Percentiles rank a stretch among this genome's conserved stretches.
Evolutionary conservation across 2,113 vertebrate species (phyloP).

Genomic region (Brevimyrus niger): DNA sequence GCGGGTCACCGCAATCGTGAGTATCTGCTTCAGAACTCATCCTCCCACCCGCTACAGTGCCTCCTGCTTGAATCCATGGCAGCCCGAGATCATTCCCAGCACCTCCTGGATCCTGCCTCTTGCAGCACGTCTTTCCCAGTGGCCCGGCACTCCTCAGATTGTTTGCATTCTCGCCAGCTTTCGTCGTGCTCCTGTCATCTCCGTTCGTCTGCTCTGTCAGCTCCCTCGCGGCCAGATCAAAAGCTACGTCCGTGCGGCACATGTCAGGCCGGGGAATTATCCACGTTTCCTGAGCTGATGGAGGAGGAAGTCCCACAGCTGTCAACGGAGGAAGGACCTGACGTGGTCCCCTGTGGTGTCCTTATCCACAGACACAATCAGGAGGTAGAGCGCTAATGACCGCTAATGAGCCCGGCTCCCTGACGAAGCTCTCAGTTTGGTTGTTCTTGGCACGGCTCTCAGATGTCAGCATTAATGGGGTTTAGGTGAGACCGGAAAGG

Average conservation of each 20-base stretch:
- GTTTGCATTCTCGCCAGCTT: not conserved
- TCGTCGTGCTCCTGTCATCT: not conserved
- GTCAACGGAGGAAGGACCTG: slow-evolving; percentile 23
- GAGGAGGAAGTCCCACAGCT: slow-evolving; percentile 12
- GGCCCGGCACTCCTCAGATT: not conserved
- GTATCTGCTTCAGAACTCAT: too few relatives aligned
- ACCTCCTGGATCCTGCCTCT: not conserved
- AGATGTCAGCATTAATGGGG: not conserved
- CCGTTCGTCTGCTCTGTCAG: not conserved
- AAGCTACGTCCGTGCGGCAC: slow-evolving; percentile 11
- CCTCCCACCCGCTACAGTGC: not conserved
- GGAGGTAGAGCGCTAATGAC: not conserved
- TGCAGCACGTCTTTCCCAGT: not conserved
- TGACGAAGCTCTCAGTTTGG: not conserved
- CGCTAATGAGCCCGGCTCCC: not conserved
- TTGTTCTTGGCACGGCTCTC: not conserved
- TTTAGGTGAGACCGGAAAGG: not conserved
- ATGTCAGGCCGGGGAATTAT: slow-evolving; percentile 9
- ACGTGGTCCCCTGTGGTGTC: slow-evolving; percentile 15
- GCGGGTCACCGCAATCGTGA: not conserved
- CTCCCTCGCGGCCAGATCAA: not conserved
- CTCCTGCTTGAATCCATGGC: not conserved
- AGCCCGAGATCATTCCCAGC: not conserved
- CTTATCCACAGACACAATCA: not conserved
- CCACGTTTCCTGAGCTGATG: slow-evolving; percentile 22